These are phyloP conservation scores for Heliconius melpomene DNA, from an alignment of 1,140 invertebrate species.

Conservation along the genomic window DNA sequence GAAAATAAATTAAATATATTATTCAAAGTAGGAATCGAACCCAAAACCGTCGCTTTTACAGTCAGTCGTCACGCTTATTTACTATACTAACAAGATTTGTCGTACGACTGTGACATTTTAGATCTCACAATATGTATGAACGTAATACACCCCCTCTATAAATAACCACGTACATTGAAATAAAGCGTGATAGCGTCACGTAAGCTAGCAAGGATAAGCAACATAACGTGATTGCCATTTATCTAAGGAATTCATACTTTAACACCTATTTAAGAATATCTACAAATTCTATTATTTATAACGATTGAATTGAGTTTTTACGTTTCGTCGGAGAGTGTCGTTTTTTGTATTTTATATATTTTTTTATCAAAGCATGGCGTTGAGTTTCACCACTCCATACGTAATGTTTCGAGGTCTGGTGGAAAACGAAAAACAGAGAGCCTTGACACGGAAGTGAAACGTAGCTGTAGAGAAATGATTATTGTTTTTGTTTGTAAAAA, in stretches of 20 bases:
- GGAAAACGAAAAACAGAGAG: neutral
- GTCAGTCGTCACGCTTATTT: neutral
- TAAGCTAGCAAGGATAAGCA: constrained; percentile 32
- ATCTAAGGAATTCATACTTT: constrained; percentile 32
- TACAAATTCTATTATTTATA: too few relatives aligned
- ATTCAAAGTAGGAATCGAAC: neutral
- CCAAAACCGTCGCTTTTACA: neutral
- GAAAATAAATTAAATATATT: neutral
- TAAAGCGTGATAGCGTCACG: constrained; percentile 40
- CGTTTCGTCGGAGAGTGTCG: neutral
- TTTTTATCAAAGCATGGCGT: too few relatives aligned
- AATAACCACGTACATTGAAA: constrained; percentile 29
- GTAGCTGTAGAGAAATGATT: too few relatives aligned
- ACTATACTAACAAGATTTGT: neutral
- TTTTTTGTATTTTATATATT: neutral
- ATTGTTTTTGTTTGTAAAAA: too few relatives aligned
- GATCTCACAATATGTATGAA: neutral
- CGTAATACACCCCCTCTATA: constrained; percentile 13
- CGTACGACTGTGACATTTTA: neutral
- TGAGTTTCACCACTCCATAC: too few relatives aligned
- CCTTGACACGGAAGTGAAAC: neutral
- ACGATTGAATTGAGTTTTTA: neutral
- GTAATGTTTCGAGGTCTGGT: too few relatives aligned
- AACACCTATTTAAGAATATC: constrained; percentile 19
- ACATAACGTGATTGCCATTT: constrained; percentile 36